phyloP scores from a whole-genome alignment of 2,797 vertebrate genomes.

The Pangasius mekongensis region DNA sequence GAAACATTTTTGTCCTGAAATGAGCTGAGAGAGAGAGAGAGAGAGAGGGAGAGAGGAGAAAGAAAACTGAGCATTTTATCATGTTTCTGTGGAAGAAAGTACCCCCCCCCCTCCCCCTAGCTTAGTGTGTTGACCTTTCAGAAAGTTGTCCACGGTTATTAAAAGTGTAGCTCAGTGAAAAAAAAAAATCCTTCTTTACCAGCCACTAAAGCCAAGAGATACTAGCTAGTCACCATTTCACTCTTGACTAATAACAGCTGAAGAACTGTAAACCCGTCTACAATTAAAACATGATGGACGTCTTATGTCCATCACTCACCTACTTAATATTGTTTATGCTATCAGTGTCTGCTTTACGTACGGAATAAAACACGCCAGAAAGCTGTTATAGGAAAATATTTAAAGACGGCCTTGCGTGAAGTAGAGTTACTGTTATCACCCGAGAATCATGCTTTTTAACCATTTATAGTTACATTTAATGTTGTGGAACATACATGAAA shows the following conservation, averaged over 20 bases:
- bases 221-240: neutral
- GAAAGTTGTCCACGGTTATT: neutral
- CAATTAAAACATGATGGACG: neutral
- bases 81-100: neutral
- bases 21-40: neutral
- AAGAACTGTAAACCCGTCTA: neutral
- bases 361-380: neutral
- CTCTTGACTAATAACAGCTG: neutral
- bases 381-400: neutral
- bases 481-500: too few species aligned
- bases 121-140: neutral
- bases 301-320: too few species aligned
- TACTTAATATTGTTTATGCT: neutral
- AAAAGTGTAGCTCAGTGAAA: neutral
- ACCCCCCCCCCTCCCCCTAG: neutral
- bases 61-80: neutral
- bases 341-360: too few species aligned
- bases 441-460: too few species aligned
- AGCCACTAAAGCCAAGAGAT: neutral
- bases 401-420: neutral
- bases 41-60: neutral
- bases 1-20: conserved; percentile 5
- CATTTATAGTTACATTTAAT: too few species aligned
- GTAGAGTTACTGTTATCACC: too few species aligned
- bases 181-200: neutral